A percentile compares a stretch with the other conserved stretches of the same genome.
These are phyloP conservation scores for Acronicta aceris DNA, from an alignment of 2,888 invertebrate species.

Conservation along the genomic window DNA sequence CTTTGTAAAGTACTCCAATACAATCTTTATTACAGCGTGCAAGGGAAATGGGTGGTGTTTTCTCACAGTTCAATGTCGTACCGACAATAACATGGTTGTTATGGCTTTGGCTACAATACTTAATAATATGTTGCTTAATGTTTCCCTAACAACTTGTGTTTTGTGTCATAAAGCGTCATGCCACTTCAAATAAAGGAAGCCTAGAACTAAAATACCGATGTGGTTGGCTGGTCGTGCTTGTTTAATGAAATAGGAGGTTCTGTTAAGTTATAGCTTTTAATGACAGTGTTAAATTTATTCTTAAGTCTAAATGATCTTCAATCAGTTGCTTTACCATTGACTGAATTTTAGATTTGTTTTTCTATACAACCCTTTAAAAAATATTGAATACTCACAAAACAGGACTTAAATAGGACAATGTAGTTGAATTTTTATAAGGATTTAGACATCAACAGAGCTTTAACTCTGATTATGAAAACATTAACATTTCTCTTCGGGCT, in stretches of 20 bases:
- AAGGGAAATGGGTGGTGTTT: constrained; percentile 63
- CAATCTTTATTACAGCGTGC: constrained; percentile 16
- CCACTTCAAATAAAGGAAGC: constrained; percentile 37
- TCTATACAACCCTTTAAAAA: too few species aligned
- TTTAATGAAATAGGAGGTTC: constrained; percentile 19
- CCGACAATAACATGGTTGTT: constrained; percentile 33
- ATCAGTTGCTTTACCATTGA: too few species aligned
- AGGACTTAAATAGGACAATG: too few species aligned
- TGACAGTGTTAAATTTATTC: too few species aligned
- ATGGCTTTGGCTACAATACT: constrained; percentile 32
- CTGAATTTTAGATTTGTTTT: too few species aligned
- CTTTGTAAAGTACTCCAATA: constrained; percentile 4
- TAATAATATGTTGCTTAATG: constrained; percentile 37
- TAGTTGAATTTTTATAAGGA: too few species aligned
- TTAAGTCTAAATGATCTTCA: too few species aligned
- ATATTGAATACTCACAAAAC: too few species aligned
- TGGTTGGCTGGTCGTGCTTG: constrained; percentile 3
- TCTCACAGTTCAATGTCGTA: constrained; percentile 60
- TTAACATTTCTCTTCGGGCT: too few species aligned
- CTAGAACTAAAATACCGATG: constrained; percentile 7
- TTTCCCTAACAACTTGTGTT: constrained; percentile 37
- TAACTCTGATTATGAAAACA: too few species aligned
- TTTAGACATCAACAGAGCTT: too few species aligned
- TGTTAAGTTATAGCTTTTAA: not conserved
- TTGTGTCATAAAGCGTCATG: constrained; percentile 37